Evolutionary conservation across 2,888 invertebrate genomes (phyloP).

Genomic region (Kryphioiulus occultus): DNA sequence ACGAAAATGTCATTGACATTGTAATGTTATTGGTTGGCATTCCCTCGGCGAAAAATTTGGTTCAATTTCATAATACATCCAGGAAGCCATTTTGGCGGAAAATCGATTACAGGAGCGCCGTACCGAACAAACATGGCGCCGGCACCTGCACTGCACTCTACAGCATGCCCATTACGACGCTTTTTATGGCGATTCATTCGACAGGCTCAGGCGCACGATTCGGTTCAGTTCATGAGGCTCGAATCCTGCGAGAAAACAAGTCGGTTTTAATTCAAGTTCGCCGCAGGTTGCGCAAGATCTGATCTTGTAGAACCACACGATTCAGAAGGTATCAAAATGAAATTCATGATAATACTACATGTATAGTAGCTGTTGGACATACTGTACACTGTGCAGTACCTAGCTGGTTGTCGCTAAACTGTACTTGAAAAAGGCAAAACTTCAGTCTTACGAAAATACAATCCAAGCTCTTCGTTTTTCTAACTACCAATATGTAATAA

Average conservation of each 20-base stretch:
- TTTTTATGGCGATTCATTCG: not conserved
- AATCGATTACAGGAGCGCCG: slow-evolving; percentile 9
- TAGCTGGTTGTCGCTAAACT: too few species aligned
- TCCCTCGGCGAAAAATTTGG: slow-evolving; percentile 23
- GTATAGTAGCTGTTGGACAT: too few species aligned
- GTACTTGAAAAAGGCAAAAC: too few species aligned
- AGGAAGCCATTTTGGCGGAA: slow-evolving; percentile 23
- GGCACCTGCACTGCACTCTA: not conserved
- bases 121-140: slow-evolving; percentile 23
- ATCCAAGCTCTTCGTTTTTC: too few species aligned
- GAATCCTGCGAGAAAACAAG: not conserved
- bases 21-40: slow-evolving; percentile 23
- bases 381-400: too few species aligned
- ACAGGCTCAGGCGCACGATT: not conserved
- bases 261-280: not conserved
- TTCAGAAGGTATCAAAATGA: too few species aligned
- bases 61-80: slow-evolving; percentile 23
- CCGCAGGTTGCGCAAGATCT: not conserved
- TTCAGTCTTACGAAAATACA: too few species aligned
- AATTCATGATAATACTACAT: too few species aligned
- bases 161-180: not conserved
- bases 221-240: not conserved
- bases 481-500: too few species aligned
- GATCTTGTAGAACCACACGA: not conserved
- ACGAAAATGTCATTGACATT: slow-evolving; percentile 23